Evolutionary conservation across 2,113 vertebrate genomes (phyloP), one percentile per base, ranked within the genome.

Genomic region (Thunnus maccoyii): DNA sequence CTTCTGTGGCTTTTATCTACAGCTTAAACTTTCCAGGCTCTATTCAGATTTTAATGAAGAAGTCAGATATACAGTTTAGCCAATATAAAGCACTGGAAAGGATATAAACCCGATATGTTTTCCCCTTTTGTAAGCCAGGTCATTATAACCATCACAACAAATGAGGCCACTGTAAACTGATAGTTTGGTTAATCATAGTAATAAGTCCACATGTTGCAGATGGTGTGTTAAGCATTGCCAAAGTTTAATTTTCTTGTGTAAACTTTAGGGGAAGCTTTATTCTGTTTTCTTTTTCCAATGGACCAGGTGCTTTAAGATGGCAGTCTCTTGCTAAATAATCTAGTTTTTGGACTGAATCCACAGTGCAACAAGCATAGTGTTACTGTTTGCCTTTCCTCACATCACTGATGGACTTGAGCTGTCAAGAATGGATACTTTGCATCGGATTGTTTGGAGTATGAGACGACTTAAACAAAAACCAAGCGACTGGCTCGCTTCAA

Each of bases 231-330:
- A 66, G 30, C 18, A 1, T 17, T 67, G 70, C 85, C 85, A 86
- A 74, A 73, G 32, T 82, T 72, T 3, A 56, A 86, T 86, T 80
- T 78, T 77, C 67, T 74, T 79, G 60, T 75, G 48, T 54, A 85
- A 83, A 81, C 76, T 61, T 57, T 44, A 47, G 58, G 16, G 25
- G 30, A 60, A 62, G 54, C 63, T 76, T 77, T 70, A 20, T 58
- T 83, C 32, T 73, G 52, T 67, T 87, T 79, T 79, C 48, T 71
- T 56, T 67, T 71, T 75, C 48, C 62, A 63, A 1, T 46, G 74
- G 73, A 84, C 71, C 77, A 85, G 79, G 70, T 78, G 84, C 72
- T 85, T 86, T 72, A 69, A 57, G 51, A 78, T 68, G 46, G 18
- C 75, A 63, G 48, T 55, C 63, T 76, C 18, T 27, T 46, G 25